A percentile compares a stretch with the other conserved stretches of the same genome.
These are phyloP conservation scores for Carterocephalus palaemon DNA, from an alignment of 2,888 invertebrate species.

Conservation along the genomic window DNA sequence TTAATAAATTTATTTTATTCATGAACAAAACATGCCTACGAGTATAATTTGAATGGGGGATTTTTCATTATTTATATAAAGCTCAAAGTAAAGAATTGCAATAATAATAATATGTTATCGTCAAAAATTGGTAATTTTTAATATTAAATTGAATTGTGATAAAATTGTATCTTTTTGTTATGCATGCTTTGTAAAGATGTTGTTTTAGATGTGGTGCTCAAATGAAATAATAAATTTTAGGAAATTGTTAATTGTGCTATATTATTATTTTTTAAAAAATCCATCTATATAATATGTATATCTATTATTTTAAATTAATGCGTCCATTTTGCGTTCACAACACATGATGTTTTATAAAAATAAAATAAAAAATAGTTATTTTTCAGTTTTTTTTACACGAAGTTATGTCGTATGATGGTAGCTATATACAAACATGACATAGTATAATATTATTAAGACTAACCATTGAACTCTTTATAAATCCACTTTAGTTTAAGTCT, in stretches of 20 bases:
- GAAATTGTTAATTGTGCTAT: conserved; percentile 6
- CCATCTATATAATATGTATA: too few relatives aligned
- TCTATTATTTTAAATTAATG: too few relatives aligned
- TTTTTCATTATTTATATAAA: too few relatives aligned
- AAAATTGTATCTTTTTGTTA: conserved; percentile 16
- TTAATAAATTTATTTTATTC: too few relatives aligned
- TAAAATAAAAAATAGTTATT: neutral
- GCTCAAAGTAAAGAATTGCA: too few relatives aligned
- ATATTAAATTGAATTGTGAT: conserved; percentile 21
- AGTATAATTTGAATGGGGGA: too few relatives aligned
- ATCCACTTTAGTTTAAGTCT: conserved; percentile 64
- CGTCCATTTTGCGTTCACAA: too few relatives aligned
- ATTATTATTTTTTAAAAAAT: conserved; percentile 1
- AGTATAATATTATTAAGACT: conserved; percentile 17
- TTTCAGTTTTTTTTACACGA: conserved; percentile 7
- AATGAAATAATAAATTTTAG: conserved; percentile 24
- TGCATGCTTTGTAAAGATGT: conserved; percentile 8
- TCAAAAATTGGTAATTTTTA: too few relatives aligned
- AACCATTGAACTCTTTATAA: conserved; percentile 25
- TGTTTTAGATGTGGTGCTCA: conserved; percentile 24
- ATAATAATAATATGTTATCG: too few relatives aligned
- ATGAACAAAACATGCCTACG: too few relatives aligned
- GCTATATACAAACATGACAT: conserved; percentile 35
- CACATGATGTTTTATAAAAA: neutral
- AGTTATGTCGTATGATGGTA: conserved; percentile 27